A percentile compares a stretch with the other conserved stretches of the same genome.
phyloP scores from a whole-genome alignment of 2,888 invertebrate genomes.

The Masnerella sp. region DNA sequence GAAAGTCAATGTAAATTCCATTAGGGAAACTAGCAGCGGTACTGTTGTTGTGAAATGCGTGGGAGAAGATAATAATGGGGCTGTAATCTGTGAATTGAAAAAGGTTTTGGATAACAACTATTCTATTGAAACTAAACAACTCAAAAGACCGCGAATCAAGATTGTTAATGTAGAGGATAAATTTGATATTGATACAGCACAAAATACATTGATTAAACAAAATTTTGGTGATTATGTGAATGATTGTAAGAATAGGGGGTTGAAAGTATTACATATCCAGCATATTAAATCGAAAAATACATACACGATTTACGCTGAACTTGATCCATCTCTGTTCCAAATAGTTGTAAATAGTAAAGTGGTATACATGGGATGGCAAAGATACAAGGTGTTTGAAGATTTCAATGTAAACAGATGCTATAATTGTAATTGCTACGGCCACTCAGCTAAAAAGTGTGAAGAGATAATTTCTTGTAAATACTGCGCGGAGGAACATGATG shows the following conservation, averaged over 20 bases:
- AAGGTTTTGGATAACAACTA: neutral
- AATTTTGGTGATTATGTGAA: neutral
- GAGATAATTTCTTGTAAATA: neutral
- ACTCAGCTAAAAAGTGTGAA: conserved; percentile 5
- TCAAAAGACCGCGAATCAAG: conserved; percentile 22
- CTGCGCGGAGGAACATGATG: conserved; percentile 3
- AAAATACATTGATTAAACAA: neutral
- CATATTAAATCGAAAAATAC: neutral
- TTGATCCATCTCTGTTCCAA: neutral
- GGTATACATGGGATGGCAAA: conserved; percentile 2
- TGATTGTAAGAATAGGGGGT: too few species aligned
- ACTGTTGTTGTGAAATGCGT: conserved; percentile 7
- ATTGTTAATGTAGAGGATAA: conserved; percentile 6
- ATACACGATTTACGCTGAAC: neutral
- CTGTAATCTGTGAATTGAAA: neutral
- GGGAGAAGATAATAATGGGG: neutral
- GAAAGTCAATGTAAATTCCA: neutral
- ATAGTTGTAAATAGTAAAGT: neutral
- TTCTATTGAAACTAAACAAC: neutral
- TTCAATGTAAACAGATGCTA: conserved; percentile 9
- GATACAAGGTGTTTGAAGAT: neutral
- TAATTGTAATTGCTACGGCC: neutral
- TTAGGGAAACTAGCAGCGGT: conserved; percentile 1
- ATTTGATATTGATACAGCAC: neutral
- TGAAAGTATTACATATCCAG: neutral